Evolutionary conservation across 2,797 vertebrate genomes (phyloP).

Genomic region (Pangasius djambal): DNA sequence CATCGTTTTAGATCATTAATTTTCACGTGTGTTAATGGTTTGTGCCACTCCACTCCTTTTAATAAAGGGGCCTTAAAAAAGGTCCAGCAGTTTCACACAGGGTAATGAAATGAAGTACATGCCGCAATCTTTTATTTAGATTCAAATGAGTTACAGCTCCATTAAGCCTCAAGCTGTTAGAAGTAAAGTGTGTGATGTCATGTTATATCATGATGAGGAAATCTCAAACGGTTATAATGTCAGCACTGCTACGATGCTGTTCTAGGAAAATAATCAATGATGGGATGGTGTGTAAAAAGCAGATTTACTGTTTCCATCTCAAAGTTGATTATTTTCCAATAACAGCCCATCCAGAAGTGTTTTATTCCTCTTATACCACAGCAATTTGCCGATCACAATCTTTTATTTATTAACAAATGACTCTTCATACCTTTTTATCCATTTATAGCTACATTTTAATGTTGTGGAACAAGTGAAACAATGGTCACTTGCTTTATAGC

Average conservation of each 20-base stretch:
- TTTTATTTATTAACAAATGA: background rate
- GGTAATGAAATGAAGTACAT: background rate
- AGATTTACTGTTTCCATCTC: background rate
- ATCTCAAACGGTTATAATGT: background rate
- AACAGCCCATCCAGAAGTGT: background rate
- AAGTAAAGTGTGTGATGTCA: background rate
- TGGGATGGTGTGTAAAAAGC: background rate
- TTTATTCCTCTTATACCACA: background rate
- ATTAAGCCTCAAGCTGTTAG: background rate
- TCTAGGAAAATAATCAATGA: background rate
- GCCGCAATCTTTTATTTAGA: background rate
- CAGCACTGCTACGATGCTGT: background rate
- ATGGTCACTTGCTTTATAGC: background rate
- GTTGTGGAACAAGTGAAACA: background rate
- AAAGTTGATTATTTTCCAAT: background rate
- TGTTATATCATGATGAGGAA: background rate
- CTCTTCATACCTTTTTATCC: background rate
- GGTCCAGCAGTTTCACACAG: constrained; percentile 13
- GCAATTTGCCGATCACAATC: background rate
- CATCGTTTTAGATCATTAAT: constrained; percentile 63
- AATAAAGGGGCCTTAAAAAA: constrained; percentile 84
- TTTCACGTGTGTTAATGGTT: constrained; percentile 80
- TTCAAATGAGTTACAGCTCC: background rate
- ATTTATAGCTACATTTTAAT: background rate
- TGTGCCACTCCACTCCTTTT: constrained; percentile 83